phyloP scores from a whole-genome alignment of 2,888 invertebrate genomes.

The Hydropsyche betteni region DNA sequence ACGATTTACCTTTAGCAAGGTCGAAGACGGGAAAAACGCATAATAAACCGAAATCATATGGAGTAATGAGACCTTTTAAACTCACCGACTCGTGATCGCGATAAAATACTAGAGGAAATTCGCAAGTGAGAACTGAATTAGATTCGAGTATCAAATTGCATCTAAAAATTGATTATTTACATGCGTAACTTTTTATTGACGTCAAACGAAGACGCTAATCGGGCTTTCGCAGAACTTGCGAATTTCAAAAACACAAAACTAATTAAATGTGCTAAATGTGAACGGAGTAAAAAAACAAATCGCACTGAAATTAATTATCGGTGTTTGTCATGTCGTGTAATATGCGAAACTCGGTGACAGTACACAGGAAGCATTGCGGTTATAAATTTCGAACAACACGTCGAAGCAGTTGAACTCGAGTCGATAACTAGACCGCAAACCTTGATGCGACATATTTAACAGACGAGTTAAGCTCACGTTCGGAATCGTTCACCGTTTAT shows the following conservation, averaged over 20 bases:
- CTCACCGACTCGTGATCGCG: too few relatives aligned
- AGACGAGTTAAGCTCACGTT: neutral
- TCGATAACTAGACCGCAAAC: neutral
- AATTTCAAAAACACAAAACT: neutral
- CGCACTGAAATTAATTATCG: neutral
- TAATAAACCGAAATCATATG: too few relatives aligned
- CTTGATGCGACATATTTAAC: slow-evolving; percentile 3
- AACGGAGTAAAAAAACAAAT: neutral
- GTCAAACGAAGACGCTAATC: neutral
- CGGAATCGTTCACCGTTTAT: too few relatives aligned
- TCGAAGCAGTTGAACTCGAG: neutral
- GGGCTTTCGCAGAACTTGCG: neutral
- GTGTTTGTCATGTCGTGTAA: neutral
- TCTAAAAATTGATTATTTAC: neutral
- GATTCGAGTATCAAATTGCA: too few relatives aligned
- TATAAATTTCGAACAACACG: neutral
- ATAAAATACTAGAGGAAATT: too few relatives aligned
- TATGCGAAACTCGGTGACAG: neutral
- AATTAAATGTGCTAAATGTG: neutral
- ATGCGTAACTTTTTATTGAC: neutral
- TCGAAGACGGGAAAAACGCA: too few relatives aligned
- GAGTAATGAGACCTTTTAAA: too few relatives aligned
- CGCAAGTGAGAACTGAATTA: too few relatives aligned
- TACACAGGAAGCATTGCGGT: slow-evolving; percentile 4
- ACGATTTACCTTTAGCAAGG: too few relatives aligned